Evolutionary conservation across 1,140 invertebrate genomes (phyloP).

Genomic region (Heterodera schachtii): DNA sequence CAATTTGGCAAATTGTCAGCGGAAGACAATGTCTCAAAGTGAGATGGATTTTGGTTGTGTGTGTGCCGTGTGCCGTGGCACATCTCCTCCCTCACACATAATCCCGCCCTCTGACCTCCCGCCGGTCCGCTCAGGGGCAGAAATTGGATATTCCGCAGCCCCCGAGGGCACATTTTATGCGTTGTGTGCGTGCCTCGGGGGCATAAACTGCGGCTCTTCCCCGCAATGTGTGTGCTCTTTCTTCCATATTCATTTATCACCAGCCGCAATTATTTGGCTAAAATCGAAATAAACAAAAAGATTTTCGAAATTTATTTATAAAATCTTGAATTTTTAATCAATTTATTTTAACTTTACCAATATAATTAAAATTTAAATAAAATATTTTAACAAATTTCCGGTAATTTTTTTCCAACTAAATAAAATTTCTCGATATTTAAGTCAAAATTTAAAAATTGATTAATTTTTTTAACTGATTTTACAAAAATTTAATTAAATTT

Average conservation of each 20-base stretch:
- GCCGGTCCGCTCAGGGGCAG: neutral
- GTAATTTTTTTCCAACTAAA: too few species aligned
- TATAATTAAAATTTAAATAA: too few species aligned
- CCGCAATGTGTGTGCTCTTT: neutral
- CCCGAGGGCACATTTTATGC: neutral
- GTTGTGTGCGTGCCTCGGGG: neutral
- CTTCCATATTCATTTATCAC: neutral
- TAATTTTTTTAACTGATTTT: neutral
- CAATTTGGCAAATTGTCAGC: neutral
- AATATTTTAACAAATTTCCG: too few species aligned
- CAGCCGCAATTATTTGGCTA: neutral
- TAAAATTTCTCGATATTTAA: too few species aligned
- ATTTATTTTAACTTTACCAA: too few species aligned
- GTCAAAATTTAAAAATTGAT: neutral
- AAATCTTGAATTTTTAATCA: too few species aligned
- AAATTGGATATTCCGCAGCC: conserved; percentile 5
- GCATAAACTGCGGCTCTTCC: neutral
- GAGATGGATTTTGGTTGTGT: neutral
- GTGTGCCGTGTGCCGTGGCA: neutral
- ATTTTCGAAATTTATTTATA: too few species aligned
- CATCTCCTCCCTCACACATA: neutral
- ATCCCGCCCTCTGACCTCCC: conserved; percentile 2
- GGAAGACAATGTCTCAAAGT: neutral
- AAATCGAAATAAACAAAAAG: too few species aligned
- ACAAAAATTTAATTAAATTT: too few species aligned